Conservation (phyloP, 2,113 vertebrate genomes). For the Thermophis baileyi region DNA sequence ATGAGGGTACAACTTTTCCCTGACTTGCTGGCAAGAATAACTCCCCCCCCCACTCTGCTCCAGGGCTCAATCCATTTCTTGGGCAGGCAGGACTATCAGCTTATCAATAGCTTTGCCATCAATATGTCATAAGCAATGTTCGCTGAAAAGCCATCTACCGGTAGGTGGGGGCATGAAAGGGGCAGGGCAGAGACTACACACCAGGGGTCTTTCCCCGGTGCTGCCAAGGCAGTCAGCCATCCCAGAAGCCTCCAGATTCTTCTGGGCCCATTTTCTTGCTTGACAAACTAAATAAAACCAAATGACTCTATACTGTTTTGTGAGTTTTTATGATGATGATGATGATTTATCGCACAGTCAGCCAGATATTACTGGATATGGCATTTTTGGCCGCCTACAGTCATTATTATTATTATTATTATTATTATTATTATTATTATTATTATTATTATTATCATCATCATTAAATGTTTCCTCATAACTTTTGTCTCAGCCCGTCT, state of each 20-base stretch:
- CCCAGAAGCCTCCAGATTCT: not conserved
- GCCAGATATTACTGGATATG: not conserved
- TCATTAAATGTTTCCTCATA: not conserved
- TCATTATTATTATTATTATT: no score
- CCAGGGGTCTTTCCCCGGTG: not conserved
- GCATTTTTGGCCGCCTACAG: not conserved
- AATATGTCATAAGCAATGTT: not conserved
- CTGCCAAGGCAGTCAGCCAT: not conserved
- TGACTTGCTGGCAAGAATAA: not conserved
- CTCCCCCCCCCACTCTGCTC: not conserved
- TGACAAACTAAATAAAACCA: slow-evolving; percentile 12
- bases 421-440: not conserved
- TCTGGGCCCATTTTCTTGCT: slow-evolving; percentile 1
- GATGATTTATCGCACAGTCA: not conserved
- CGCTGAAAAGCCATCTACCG: not conserved
- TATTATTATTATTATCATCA: not conserved
- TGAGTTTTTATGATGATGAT: not conserved
- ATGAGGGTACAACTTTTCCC: not conserved
- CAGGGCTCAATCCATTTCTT: not conserved
- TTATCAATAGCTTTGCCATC: not conserved
- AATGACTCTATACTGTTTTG: not conserved
- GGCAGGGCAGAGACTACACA: not conserved
- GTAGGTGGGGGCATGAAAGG: not conserved
- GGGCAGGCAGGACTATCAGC: not conserved
- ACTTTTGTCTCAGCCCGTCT: not conserved